Conservation (phyloP, 2,888 invertebrate genomes). For the Octonoba sinensis region DNA sequence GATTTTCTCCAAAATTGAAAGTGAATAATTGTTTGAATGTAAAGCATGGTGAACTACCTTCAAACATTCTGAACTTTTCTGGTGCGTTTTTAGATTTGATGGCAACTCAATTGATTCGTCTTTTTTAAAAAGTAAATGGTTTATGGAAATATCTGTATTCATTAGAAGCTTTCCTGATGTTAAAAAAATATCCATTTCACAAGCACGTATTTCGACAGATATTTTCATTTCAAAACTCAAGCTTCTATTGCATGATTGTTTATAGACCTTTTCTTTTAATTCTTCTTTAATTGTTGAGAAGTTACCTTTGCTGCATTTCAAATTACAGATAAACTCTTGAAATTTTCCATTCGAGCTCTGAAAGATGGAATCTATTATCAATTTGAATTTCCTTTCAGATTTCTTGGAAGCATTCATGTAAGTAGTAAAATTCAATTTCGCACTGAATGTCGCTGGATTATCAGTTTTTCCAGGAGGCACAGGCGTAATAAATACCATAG, state of each 20-base stretch:
- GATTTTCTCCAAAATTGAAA: too few species aligned
- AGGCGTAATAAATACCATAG: slow-evolving; percentile 37
- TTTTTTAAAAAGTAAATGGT: too few species aligned
- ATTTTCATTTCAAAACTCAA: background rate
- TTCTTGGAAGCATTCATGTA: background rate
- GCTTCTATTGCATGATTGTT: background rate
- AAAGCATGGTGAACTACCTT: too few species aligned
- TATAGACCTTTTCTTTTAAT: too few species aligned
- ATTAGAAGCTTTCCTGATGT: background rate
- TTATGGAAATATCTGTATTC: too few species aligned
- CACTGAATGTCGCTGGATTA: too few species aligned
- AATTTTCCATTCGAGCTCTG: background rate
- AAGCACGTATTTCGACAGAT: background rate
- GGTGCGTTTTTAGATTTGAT: too few species aligned
- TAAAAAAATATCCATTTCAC: background rate
- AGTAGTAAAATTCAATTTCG: too few species aligned
- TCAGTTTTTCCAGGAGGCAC: too few species aligned
- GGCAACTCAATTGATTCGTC: too few species aligned
- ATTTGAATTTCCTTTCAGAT: background rate
- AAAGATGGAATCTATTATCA: background rate
- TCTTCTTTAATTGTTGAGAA: background rate
- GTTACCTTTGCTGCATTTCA: background rate
- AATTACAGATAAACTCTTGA: background rate
- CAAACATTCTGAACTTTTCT: too few species aligned
- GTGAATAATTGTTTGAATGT: too few species aligned